Base-by-base conservation (phyloP, 2,113 vertebrate genomes). In the Taurulus bubalis region DNA sequence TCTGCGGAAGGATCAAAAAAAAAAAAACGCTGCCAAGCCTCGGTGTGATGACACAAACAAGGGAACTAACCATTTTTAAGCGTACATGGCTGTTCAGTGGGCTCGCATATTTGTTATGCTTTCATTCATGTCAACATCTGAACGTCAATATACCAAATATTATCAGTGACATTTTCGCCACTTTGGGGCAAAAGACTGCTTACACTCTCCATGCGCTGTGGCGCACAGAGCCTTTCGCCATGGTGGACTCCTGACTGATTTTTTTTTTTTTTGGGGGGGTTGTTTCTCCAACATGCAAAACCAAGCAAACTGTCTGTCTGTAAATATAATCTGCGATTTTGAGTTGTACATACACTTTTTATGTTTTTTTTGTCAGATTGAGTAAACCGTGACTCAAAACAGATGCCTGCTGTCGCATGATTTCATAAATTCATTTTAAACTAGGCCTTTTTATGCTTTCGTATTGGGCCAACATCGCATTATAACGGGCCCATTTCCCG, bases 301-400 rank as follows among this genome's bases (percentile, higher is more conserved):
- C 77, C 85, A 91, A 92, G 94, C 95, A 96, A 94, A 94, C 94
- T 96, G 95, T 91, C 89, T 98, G 96, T 99, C 88, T 98, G 96
- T 99, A 98, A 97, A 99, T 97, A 99, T 97, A 96, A 96, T 97
- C 96, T 96, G 95, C 95, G 95, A 97, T 96, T 45, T 97, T 97
- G 96, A 97, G 97, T 95, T 99, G 97, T 99, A 98, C 86, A 94
- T 96, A 98, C 96, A 97, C 96, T 98, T 99, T 99, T 97, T 99
- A 99, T 99, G 97, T 93, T 94, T 58, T 32, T 32, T 34, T 99
- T 98, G 96, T 96, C 96, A 98, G 97, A 98, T 95, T 96, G 97
- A 98, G 97, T 99, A 98, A 98, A 98, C 86, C 95, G 96, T 96
- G 92, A 92, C 94, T 95, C 93, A 84, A 93, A 59, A 95, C 91